Conservation (phyloP, 2,888 invertebrate genomes). For the Ormyrus thymus region DNA sequence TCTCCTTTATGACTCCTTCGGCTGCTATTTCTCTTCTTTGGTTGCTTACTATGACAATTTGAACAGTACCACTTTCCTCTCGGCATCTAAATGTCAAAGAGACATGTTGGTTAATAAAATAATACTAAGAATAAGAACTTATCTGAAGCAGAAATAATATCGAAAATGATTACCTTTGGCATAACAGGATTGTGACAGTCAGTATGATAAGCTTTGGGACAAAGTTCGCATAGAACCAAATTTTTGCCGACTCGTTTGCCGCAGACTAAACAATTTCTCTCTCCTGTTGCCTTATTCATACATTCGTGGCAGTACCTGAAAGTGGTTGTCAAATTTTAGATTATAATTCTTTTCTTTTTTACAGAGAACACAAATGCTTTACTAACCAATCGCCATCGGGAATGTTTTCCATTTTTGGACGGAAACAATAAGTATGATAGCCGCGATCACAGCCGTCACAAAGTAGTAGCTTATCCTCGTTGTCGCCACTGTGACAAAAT, state of each 20-base stretch:
- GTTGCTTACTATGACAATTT: slow-evolving; percentile 90
- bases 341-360: neutral
- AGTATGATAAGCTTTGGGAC: slow-evolving; percentile 93
- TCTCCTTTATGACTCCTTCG: slow-evolving; percentile 71
- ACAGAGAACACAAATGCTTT: neutral
- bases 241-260: slow-evolving; percentile 83
- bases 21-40: slow-evolving; percentile 77
- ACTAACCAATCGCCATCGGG: slow-evolving; percentile 97
- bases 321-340: neutral
- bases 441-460: slow-evolving; percentile 99
- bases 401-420: slow-evolving; percentile 95
- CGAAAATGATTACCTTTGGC: slow-evolving; percentile 78
- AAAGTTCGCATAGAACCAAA: slow-evolving; percentile 91
- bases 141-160: neutral
- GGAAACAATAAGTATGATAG: slow-evolving; percentile 99
- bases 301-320: slow-evolving; percentile 96
- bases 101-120: slow-evolving; percentile 4
- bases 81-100: slow-evolving; percentile 78
- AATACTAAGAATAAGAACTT: too few relatives aligned
- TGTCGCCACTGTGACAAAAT: slow-evolving; percentile 96
- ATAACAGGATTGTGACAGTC: slow-evolving; percentile 94
- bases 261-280: slow-evolving; percentile 95
- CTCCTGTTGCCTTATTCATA: slow-evolving; percentile 93
- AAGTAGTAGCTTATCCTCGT: slow-evolving; percentile 94
- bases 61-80: slow-evolving; percentile 93